Conservation (phyloP, 2,888 invertebrate species). For the Panorpa germanica region DNA sequence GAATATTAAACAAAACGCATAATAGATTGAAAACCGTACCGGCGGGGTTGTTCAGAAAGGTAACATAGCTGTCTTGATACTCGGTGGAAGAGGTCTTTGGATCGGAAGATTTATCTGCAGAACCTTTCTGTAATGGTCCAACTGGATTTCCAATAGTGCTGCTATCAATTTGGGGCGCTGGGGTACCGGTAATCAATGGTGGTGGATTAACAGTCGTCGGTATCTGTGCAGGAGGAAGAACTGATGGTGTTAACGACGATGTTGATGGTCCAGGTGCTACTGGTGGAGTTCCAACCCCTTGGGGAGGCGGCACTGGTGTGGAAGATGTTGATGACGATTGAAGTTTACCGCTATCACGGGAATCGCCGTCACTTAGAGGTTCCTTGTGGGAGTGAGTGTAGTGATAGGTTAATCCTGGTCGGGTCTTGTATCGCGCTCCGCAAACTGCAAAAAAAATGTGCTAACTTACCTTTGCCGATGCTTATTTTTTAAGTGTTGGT, state of each 20-base stretch:
- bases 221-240: conserved; percentile 20
- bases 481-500: too few relatives aligned
- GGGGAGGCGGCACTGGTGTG: conserved; percentile 23
- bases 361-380: conserved; percentile 28
- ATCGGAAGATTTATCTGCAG: too few relatives aligned
- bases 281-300: conserved; percentile 16
- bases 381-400: conserved; percentile 78
- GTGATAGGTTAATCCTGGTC: conserved; percentile 91
- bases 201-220: conserved; percentile 18
- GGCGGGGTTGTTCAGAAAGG: conserved; percentile 41
- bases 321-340: conserved; percentile 19
- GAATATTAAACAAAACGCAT: too few relatives aligned
- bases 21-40: too few relatives aligned
- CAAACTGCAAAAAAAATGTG: conserved; percentile 57
- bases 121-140: too few relatives aligned
- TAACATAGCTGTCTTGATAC: conserved; percentile 48
- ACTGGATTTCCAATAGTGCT: too few relatives aligned
- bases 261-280: conserved; percentile 17
- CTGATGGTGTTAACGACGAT: conserved; percentile 15
- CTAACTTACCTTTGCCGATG: too few relatives aligned
- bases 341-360: conserved; percentile 25
- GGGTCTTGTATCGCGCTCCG: conserved; percentile 90
- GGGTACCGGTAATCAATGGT: too few relatives aligned
- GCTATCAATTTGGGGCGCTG: conserved; percentile 20
- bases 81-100: conserved; percentile 21